Base-by-base conservation (phyloP, 2,797 vertebrate species). In the Antrozous pallidus region DNA sequence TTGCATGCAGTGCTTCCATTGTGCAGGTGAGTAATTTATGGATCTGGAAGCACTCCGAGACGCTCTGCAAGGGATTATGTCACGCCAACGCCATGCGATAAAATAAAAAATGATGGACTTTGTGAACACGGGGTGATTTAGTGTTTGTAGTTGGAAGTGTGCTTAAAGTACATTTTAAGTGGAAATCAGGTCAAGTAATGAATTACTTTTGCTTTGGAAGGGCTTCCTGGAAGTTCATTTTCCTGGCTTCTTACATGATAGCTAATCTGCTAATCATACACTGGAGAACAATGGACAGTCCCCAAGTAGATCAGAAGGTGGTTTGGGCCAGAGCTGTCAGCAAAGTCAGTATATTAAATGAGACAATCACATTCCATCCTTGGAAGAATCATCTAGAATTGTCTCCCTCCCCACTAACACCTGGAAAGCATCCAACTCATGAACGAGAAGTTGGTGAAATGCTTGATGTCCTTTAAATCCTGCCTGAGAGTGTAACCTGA, bases 91-190 rank as follows among this genome's bases (percentile, higher is more conserved):
- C 97, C 94, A 94, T 38, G 97, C 97, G 97, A 98, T 98, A 98
- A 98, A 98, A 98, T 98, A 98, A 98, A 98, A 98, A 98, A 98
- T 98, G 98, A 98, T 98, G 98, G 98, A 98, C 96, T 98, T 98
- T 97, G 97, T 96, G 98, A 98, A 98, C 98, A 97, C 56, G 96
- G 97, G 97, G 93, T 98, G 98, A 98, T 98, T 98, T 98, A 98
- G 94, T 89, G 97, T 98, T 98, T 98, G 97, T 98, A 98, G 98
- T 95, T 98, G 98, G 98, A 98, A 98, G 97, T 97, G 98, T 98
- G 97, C 97, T 97, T 98, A 98, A 98, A 98, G 98, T 98, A 98
- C 98, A 98, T 98, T 98, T 98, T 98, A 98, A 98, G 98, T 98
- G 98, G 98, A 98, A 98, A 98, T 98, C 98, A 98, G 98, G 97